Evolutionary conservation across 2,113 vertebrate species (phyloP), one percentile per base, ranked within the genome.

Genomic region (Lophochroa leadbeateri): DNA sequence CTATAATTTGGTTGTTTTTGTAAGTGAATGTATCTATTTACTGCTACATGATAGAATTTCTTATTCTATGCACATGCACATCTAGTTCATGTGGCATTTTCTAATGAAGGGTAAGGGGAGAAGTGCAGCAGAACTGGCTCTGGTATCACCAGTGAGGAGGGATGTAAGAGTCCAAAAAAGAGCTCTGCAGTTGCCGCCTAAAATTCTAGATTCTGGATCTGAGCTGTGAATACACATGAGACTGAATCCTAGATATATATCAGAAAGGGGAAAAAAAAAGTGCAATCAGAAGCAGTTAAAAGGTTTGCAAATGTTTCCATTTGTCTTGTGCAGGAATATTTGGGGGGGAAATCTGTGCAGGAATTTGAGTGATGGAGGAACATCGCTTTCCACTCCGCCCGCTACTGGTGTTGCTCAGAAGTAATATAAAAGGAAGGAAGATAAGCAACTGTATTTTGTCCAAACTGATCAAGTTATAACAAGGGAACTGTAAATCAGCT

Each of bases 1-100:
- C 65, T 91, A 86, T 72, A 88, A 92, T 95, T 98, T 97, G 8
- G 44, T 64, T 28, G 70, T 94, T 93, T 97, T 96, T 11, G 5
- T 92, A 80, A 91, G 29, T 87, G 46, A 78, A 14, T 89, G 64
- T 94, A 94, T 35, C 49, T 13, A 7, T 68, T 93, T 97, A 57
- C 94, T 96, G 84, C 82, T 77, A 33, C 29, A 57, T 31, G 24
- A 87, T 77, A 55, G 67, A 85, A 92, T 96, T 96, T 94, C 86
- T 78, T 91, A 63, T 90, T 96, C 93, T 88, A 0, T 57, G 57
- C 57, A 21, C 50, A 27, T 69, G 74, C 87, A 52, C n/a, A 76
- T 90, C 67, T 82, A 23, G n/a, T 94, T 95, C 53, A 50, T 78
- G 75, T 80, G 11, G 31, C 7, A 20, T 88, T 93, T 92, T 71